A percentile compares a stretch with the other conserved stretches of the same genome.
phyloP scores from a whole-genome alignment of 2,113 vertebrate species.

The Rhodinocichla rosea region DNA sequence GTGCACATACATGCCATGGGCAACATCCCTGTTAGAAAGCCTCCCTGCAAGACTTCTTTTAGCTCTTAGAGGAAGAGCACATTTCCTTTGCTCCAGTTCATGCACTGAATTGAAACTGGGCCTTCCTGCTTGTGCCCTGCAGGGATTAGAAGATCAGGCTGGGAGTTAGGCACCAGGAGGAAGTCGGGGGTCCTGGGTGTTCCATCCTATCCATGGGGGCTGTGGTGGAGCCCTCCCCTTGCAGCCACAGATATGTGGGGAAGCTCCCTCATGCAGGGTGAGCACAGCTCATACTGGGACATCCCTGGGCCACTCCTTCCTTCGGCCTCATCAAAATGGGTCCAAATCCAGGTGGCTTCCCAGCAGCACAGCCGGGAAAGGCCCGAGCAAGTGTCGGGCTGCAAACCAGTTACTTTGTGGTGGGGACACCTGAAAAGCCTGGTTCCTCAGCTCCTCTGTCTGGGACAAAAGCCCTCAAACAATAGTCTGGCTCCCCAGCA shows the following conservation, averaged over 20 bases:
- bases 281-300: not conserved
- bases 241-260: accelerated
- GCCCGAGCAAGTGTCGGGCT: not conserved
- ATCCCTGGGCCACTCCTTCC: not conserved
- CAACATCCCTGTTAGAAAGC: not conserved
- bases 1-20: not conserved
- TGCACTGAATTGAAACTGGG: not conserved
- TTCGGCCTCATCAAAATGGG: accelerated
- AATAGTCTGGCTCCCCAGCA: not conserved
- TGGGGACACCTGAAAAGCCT: not conserved
- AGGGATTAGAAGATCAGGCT: not conserved
- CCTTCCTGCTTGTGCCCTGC: not conserved
- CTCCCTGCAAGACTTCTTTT: not conserved
- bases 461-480: not conserved
- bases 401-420: not conserved
- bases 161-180: not conserved
- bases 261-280: accelerated
- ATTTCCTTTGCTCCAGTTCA: not conserved
- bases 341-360: not conserved
- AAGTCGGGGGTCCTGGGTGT: accelerated
- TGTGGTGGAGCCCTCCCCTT: not conserved
- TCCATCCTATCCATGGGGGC: not conserved
- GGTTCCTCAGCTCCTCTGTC: not conserved
- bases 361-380: not conserved
- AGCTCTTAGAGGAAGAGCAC: not conserved